These are phyloP conservation scores for Stenurella melanura DNA, from an alignment of 2,888 invertebrate species.

Conservation along the genomic window DNA sequence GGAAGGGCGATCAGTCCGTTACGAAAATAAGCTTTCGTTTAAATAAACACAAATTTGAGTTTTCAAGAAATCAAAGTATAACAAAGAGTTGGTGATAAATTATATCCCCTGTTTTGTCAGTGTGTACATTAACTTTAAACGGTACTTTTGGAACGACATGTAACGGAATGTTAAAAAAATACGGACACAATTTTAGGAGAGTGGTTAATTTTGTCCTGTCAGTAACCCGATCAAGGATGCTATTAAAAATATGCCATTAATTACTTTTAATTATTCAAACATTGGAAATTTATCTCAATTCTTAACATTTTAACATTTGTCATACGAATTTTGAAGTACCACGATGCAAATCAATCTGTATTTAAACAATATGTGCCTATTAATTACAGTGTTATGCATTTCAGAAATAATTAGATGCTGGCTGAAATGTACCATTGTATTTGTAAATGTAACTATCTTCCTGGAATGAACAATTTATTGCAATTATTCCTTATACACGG, in stretches of 20 bases:
- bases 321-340: neutral
- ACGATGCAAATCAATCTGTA: neutral
- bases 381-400: slow-evolving; percentile 15
- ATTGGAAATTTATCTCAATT: neutral
- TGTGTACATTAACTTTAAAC: neutral
- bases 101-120: neutral
- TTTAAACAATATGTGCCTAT: neutral
- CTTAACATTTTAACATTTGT: neutral
- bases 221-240: too few species aligned
- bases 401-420: neutral
- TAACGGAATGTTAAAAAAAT: neutral
- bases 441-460: slow-evolving; percentile 13
- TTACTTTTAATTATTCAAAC: neutral
- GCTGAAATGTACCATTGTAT: neutral
- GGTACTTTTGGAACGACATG: neutral
- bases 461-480: slow-evolving; percentile 23
- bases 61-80: slow-evolving; percentile 19
- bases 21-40: slow-evolving; percentile 25
- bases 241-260: neutral
- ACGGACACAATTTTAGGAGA: too few species aligned
- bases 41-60: slow-evolving; percentile 11
- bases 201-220: too few species aligned
- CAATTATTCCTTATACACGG: slow-evolving; percentile 32
- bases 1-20: neutral
- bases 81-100: neutral